Evolutionary conservation across 2,888 invertebrate genomes (phyloP).

Genomic region (Cartodere bifasciata): DNA sequence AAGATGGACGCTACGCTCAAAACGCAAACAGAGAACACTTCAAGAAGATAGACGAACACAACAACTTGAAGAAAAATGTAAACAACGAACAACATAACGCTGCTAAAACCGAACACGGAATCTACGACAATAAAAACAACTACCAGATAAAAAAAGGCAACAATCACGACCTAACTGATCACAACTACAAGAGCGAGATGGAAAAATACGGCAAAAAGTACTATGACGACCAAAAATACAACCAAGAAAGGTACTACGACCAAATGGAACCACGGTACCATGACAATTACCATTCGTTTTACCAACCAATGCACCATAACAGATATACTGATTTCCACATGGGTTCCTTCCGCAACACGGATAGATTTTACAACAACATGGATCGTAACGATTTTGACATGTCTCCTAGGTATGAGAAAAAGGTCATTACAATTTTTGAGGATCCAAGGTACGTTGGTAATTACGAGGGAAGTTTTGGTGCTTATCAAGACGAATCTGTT

Average conservation of each 20-base stretch:
- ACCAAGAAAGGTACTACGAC: conserved; percentile 6
- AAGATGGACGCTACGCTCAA: conserved; percentile 28
- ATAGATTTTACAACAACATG: no score
- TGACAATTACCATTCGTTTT: no score
- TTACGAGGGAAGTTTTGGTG: no score
- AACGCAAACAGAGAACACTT: conserved; percentile 20
- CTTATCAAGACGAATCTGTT: no score
- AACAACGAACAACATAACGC: conserved; percentile 23
- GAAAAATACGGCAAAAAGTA: conserved; percentile 25
- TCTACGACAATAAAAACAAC: conserved; percentile 27
- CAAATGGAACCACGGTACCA: conserved; percentile 6
- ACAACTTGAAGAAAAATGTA: conserved; percentile 22
- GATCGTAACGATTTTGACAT: no score
- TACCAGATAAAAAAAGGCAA: conserved; percentile 25
- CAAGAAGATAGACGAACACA: conserved; percentile 22
- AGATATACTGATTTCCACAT: no score
- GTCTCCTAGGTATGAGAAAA: no score
- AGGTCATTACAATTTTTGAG: no score
- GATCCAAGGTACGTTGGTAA: no score
- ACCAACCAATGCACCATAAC: no score
- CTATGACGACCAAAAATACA: conserved; percentile 20
- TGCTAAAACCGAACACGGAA: conserved; percentile 24
- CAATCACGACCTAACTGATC: conserved; percentile 23
- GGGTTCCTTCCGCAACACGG: no score
- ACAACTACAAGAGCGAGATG: conserved; percentile 26